Conservation (phyloP, 2,888 invertebrate species). For the Spisula subtruncata region DNA sequence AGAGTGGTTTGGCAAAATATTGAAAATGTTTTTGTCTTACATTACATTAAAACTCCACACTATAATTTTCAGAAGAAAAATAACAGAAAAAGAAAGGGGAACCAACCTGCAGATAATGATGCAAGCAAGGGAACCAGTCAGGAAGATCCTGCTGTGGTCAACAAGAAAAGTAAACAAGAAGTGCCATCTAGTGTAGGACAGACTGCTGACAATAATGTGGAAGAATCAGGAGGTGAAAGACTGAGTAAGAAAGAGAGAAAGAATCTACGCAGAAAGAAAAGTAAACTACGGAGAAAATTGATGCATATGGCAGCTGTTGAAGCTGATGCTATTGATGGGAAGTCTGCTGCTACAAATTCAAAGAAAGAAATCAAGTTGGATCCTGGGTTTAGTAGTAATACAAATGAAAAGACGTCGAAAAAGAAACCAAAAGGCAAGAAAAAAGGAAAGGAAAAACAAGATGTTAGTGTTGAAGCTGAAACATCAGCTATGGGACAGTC, state of each 20-base stretch:
- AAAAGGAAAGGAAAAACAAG: not conserved
- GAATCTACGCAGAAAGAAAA: slow-evolving; percentile 46
- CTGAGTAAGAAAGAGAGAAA: slow-evolving; percentile 51
- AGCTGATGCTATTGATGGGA: not conserved
- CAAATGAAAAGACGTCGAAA: slow-evolving; percentile 25
- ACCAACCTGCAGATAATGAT: not conserved
- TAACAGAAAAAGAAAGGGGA: slow-evolving; percentile 5
- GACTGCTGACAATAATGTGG: not conserved
- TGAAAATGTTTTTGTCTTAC: too few species aligned
- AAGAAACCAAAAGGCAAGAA: slow-evolving; percentile 16
- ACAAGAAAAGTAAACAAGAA: not conserved
- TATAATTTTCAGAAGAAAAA: not conserved
- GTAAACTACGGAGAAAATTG: slow-evolving; percentile 27
- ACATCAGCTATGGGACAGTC: not conserved
- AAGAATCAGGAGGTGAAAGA: not conserved
- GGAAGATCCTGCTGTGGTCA: not conserved
- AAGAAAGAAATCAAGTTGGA: not conserved
- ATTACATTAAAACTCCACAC: not conserved
- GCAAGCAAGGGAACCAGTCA: not conserved
- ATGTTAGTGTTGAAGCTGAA: not conserved
- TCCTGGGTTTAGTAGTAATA: not conserved
- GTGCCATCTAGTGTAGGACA: not conserved
- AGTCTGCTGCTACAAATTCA: not conserved
- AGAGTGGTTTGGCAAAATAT: too few species aligned
- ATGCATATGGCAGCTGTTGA: slow-evolving; percentile 9